These are phyloP conservation scores for Pogona vitticeps DNA, from an alignment of 2,113 vertebrate genomes.

Conservation along the genomic window DNA sequence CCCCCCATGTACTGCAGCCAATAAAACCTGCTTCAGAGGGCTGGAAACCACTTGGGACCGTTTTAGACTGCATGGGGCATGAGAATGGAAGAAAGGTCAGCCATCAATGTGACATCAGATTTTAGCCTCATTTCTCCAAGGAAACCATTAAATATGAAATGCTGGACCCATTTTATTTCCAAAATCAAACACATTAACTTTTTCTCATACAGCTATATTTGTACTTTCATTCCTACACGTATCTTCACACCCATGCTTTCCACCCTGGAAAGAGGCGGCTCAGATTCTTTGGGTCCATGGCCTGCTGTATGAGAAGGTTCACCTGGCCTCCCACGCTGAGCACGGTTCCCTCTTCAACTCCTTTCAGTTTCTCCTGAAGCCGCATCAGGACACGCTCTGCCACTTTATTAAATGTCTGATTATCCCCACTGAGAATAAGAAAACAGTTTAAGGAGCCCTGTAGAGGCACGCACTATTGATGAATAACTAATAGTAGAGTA, in stretches of 20 bases:
- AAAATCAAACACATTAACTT: neutral
- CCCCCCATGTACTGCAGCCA: no score
- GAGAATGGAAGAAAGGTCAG: neutral
- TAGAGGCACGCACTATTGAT: neutral
- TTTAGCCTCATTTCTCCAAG: neutral
- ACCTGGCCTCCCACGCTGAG: constrained; percentile 95
- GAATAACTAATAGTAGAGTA: neutral
- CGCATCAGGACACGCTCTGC: constrained; percentile 95
- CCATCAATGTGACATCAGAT: neutral
- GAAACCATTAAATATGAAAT: constrained; percentile 43
- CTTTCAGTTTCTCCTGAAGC: constrained; percentile 97
- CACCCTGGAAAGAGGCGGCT: constrained; percentile 91
- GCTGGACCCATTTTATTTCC: constrained; percentile 4
- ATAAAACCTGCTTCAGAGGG: no score
- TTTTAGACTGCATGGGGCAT: no score
- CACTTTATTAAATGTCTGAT: constrained; percentile 95
- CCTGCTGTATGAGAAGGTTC: constrained; percentile 97
- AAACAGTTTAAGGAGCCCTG: neutral
- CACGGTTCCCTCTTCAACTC: constrained; percentile 93
- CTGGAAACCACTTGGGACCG: no score
- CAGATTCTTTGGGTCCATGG: constrained; percentile 96
- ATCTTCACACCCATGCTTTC: constrained; percentile 91
- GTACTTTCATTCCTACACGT: fast-evolving
- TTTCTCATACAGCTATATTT: neutral
- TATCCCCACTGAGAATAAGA: constrained; percentile 72